These are phyloP conservation scores for Desmophyllum pertusum DNA, from an alignment of 92 coral and sea anemone genomes.

Conservation along the genomic window DNA sequence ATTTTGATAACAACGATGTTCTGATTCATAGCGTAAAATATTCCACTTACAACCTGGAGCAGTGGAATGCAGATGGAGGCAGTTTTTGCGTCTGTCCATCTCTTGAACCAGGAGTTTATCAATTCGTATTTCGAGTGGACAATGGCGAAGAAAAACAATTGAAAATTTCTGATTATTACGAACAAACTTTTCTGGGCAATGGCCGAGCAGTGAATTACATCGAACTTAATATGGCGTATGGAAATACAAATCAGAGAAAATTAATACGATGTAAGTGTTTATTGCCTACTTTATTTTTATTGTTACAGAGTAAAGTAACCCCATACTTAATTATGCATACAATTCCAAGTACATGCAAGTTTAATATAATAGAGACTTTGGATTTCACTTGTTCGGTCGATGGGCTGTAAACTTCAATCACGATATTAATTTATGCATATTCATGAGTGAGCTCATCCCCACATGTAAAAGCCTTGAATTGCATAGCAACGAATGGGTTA, in stretches of 20 bases:
- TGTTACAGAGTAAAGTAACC: too few relatives aligned
- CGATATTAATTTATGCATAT: too few relatives aligned
- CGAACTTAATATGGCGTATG: conserved; percentile 18
- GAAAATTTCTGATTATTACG: conserved; percentile 36
- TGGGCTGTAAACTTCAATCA: too few relatives aligned
- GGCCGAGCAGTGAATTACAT: conserved; percentile 49
- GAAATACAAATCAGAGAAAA: conserved; percentile 16
- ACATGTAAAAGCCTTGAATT: too few relatives aligned
- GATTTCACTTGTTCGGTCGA: too few relatives aligned
- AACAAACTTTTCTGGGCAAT: conserved; percentile 30
- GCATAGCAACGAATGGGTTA: too few relatives aligned
- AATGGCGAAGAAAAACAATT: conserved; percentile 24
- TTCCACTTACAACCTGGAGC: conserved; percentile 33
- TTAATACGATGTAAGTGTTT: conserved; percentile 16
- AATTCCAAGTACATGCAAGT: too few relatives aligned
- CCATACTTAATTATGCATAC: too few relatives aligned
- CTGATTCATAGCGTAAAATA: not conserved
- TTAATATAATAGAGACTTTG: too few relatives aligned
- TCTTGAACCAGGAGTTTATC: conserved; percentile 47
- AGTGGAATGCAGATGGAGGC: conserved; percentile 51
- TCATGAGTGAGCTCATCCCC: too few relatives aligned
- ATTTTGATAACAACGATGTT: conserved; percentile 8
- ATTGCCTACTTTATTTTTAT: not conserved
- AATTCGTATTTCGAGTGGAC: conserved; percentile 48
- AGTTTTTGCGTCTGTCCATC: conserved; percentile 39